A percentile compares a stretch with the other conserved stretches of the same genome.
These are phyloP conservation scores for Ceratina calcarata DNA, from an alignment of 1,140 invertebrate genomes.

Conservation along the genomic window DNA sequence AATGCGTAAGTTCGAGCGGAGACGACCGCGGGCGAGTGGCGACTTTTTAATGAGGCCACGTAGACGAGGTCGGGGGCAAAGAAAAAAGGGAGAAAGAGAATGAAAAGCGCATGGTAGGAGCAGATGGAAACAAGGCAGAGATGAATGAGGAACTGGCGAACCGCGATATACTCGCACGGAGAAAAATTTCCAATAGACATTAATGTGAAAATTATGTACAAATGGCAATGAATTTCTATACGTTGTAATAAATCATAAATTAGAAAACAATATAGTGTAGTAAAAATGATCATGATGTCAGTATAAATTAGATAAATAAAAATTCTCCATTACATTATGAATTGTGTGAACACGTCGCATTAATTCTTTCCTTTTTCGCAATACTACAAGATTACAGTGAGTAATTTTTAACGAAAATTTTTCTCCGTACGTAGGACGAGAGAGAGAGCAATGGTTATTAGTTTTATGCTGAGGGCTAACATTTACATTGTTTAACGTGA, in stretches of 20 bases:
- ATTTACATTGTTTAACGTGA: constrained; percentile 80
- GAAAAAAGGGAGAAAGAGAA: constrained; percentile 22
- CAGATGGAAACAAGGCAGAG: constrained; percentile 36
- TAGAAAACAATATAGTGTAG: too few relatives aligned
- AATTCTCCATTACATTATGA: too few relatives aligned
- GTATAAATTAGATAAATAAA: too few relatives aligned
- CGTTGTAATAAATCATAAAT: too few relatives aligned
- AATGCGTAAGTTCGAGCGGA: constrained; percentile 39
- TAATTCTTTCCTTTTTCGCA: too few relatives aligned
- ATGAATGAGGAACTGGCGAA: constrained; percentile 55
- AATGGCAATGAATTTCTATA: too few relatives aligned
- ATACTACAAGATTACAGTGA: too few relatives aligned
- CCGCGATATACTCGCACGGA: constrained; percentile 10
- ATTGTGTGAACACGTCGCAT: too few relatives aligned
- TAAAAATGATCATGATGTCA: too few relatives aligned
- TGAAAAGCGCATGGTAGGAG: constrained; percentile 15
- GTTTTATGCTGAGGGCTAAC: constrained; percentile 78
- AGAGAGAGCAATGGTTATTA: constrained; percentile 75
- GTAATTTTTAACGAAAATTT: too few relatives aligned
- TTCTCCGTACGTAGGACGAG: constrained; percentile 43
- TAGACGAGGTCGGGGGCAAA: constrained; percentile 37
- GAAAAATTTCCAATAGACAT: too few relatives aligned
- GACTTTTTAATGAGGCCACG: constrained; percentile 59
- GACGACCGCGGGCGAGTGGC: constrained; percentile 50
- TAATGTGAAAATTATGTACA: too few relatives aligned